Percentiles rank a stretch among this genome's conserved stretches.
Evolutionary conservation across 2,113 vertebrate species (phyloP).

Genomic region (Amazona vittata): DNA sequence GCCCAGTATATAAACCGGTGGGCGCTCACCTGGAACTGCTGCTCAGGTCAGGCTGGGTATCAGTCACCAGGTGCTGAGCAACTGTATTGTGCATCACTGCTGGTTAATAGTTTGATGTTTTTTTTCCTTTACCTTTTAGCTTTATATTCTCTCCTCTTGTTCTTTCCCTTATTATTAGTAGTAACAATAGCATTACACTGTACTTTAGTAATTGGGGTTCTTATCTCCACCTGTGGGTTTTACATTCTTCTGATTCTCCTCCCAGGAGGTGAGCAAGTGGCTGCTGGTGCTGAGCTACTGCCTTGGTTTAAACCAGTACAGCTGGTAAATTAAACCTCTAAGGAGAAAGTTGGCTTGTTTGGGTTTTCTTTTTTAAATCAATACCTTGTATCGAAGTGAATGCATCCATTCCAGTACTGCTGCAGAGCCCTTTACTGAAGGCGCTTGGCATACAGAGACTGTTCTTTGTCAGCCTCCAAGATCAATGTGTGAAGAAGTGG

Average conservation of each 20-base stretch:
- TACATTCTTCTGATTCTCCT: not conserved
- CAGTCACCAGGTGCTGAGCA: not conserved
- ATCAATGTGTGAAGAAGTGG: not conserved
- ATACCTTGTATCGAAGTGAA: not conserved
- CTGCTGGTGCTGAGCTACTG: not conserved
- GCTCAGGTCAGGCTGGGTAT: not conserved
- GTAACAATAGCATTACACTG: not conserved
- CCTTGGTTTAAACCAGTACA: not conserved
- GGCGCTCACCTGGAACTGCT: not conserved
- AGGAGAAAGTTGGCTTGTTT: not conserved
- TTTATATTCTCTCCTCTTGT: not conserved
- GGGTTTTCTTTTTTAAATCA: not conserved
- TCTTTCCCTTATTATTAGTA: not conserved
- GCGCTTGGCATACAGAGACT: no score
- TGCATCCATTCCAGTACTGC: not conserved
- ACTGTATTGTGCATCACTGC: not conserved
- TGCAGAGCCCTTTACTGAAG: not conserved
- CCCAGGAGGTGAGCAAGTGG: not conserved
- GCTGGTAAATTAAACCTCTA: not conserved
- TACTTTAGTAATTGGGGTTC: not conserved
- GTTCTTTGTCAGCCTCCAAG: not conserved
- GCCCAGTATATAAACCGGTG: not conserved
- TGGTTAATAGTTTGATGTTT: not conserved
- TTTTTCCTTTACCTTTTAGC: not conserved
- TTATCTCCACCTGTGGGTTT: not conserved